Evolutionary conservation across 2,888 invertebrate genomes (phyloP).

Genomic region (Hedya salicella): DNA sequence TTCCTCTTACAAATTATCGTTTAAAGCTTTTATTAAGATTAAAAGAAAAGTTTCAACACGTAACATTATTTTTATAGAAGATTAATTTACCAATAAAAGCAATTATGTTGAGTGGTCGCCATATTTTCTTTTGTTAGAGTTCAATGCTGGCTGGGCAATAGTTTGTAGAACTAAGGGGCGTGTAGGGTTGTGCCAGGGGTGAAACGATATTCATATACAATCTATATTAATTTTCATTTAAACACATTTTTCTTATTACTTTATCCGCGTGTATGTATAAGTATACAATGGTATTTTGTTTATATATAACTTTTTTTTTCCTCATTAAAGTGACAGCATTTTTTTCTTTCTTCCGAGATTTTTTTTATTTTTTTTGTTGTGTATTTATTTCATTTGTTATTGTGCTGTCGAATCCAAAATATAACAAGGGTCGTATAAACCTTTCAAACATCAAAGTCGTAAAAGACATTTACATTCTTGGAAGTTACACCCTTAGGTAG

Average conservation of each 20-base stretch:
- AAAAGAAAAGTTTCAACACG: neutral
- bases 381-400: no score
- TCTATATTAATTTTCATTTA: no score
- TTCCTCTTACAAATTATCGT: slow-evolving; percentile 11
- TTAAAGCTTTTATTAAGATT: slow-evolving; percentile 25
- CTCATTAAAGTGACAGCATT: no score
- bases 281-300: no score
- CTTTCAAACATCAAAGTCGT: neutral
- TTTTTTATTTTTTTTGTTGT: no score
- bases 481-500: neutral
- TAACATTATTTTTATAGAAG: slow-evolving; percentile 14
- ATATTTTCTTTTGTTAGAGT: slow-evolving; percentile 31
- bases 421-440: no score
- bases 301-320: no score
- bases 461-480: neutral
- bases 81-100: slow-evolving; percentile 37
- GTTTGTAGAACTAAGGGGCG: slow-evolving; percentile 14
- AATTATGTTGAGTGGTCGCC: slow-evolving; percentile 32
- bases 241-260: no score
- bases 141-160: slow-evolving; percentile 24
- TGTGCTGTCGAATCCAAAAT: no score
- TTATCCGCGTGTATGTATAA: no score
- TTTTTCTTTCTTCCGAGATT: no score
- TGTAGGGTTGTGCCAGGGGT: neutral
- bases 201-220: no score